phyloP scores from a whole-genome alignment of 2,113 vertebrate species.

The Ctenomys sociabilis region DNA sequence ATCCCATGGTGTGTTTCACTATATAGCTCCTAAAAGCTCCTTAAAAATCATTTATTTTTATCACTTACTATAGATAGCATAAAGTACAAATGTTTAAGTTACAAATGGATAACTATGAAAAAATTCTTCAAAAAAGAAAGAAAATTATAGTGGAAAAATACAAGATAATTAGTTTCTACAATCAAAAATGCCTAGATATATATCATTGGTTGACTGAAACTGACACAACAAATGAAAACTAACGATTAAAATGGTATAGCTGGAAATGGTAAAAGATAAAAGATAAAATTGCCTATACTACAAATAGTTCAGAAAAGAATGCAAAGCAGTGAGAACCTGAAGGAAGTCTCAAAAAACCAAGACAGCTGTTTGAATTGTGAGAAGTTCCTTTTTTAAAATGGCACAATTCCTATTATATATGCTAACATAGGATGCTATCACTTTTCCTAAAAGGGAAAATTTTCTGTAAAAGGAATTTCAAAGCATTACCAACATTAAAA shows the following conservation, averaged over 20 bases:
- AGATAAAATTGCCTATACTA: slow-evolving; percentile 49
- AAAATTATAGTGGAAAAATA: slow-evolving; percentile 9
- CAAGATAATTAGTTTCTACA: slow-evolving; percentile 38
- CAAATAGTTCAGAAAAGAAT: not conserved
- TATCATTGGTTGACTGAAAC: not conserved
- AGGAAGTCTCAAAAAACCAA: slow-evolving; percentile 32
- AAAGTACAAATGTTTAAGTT: not conserved
- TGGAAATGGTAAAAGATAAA: slow-evolving; percentile 31
- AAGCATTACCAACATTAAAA: slow-evolving; percentile 49
- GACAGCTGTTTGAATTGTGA: not conserved
- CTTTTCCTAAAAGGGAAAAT: not conserved
- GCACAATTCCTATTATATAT: not conserved
- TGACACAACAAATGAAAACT: slow-evolving; percentile 8
- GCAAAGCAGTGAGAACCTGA: not conserved
- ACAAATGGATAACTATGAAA: not conserved
- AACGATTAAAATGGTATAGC: not conserved
- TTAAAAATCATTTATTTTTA: slow-evolving; percentile 36
- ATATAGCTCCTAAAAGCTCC: slow-evolving; percentile 18
- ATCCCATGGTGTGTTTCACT: not conserved
- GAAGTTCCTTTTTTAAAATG: slow-evolving; percentile 23
- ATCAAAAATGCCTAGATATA: slow-evolving; percentile 32
- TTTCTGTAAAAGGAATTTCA: slow-evolving; percentile 43
- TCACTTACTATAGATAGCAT: slow-evolving; percentile 37
- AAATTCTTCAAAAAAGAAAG: not conserved
- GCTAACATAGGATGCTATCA: not conserved